Percentiles rank a stretch among this genome's conserved stretches.
phyloP scores from a whole-genome alignment of 1,140 invertebrate genomes.

The Camponotus floridanus region DNA sequence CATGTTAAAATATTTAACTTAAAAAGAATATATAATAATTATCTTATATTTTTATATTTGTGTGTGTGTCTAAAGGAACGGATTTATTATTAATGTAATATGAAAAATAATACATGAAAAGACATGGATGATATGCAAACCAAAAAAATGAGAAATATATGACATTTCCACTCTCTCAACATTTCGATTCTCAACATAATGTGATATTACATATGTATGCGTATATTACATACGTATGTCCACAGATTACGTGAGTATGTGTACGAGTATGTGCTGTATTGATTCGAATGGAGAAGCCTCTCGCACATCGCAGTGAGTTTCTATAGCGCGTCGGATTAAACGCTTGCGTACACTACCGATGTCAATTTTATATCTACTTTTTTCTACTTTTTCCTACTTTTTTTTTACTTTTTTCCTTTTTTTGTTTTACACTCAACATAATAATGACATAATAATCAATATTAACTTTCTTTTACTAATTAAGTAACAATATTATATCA shows the following conservation, averaged over 20 bases:
- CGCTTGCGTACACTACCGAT: constrained; percentile 75
- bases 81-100: background rate
- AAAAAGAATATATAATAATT: no score
- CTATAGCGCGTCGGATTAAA: constrained; percentile 80
- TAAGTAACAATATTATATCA: background rate
- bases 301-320: constrained; percentile 75
- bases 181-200: constrained; percentile 19
- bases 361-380: constrained; percentile 66
- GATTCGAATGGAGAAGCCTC: constrained; percentile 83
- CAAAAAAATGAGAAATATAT: background rate
- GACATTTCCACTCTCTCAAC: constrained; percentile 19
- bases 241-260: constrained; percentile 53
- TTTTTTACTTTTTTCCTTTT: constrained; percentile 44
- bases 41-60: background rate
- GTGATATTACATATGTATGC: constrained; percentile 31
- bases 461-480: constrained; percentile 4
- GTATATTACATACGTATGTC: constrained; percentile 64
- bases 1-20: constrained; percentile 1
- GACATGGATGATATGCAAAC: background rate
- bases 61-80: no score
- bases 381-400: constrained; percentile 48
- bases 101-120: background rate
- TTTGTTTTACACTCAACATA: background rate
- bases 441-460: background rate
- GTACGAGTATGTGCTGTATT: constrained; percentile 80